A percentile compares a stretch with the other conserved stretches of the same genome.
These are phyloP conservation scores for Ischnura elegans DNA, from an alignment of 2,888 invertebrate genomes.

Conservation along the genomic window DNA sequence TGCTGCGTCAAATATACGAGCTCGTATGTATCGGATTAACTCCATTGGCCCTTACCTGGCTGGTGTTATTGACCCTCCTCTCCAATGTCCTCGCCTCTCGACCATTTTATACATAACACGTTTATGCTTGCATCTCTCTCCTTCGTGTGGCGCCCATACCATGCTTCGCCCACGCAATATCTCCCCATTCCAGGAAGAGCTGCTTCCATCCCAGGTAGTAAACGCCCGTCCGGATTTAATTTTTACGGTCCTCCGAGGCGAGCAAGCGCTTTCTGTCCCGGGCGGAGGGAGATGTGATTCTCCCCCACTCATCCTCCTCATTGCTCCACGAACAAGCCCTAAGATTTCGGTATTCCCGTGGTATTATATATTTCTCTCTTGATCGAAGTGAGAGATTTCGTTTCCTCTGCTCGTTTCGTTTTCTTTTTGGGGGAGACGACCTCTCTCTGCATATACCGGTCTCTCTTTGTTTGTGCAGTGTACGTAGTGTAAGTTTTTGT, in stretches of 20 bases:
- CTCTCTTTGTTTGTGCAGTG: no score
- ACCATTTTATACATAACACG: background rate
- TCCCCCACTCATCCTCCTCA: background rate
- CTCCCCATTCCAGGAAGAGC: no score
- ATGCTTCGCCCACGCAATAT: background rate
- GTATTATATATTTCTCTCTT: slow-evolving; percentile 25
- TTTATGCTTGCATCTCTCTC: background rate
- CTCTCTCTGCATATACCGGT: background rate
- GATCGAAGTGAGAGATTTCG: background rate
- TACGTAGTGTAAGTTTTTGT: no score
- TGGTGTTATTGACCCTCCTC: background rate
- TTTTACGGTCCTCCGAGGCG: background rate
- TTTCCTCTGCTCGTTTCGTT: slow-evolving; percentile 15
- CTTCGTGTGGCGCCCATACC: background rate
- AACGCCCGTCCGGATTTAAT: background rate
- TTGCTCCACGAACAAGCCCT: background rate
- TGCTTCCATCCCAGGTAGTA: background rate
- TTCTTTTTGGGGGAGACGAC: slow-evolving; percentile 24
- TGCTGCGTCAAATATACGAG: background rate
- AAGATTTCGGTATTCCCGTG: background rate
- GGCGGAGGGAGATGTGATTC: background rate
- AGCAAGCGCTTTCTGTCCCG: background rate
- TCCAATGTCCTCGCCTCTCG: background rate
- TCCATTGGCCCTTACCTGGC: background rate
- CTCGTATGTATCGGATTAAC: background rate